Evolutionary conservation across 2,888 invertebrate genomes (phyloP).

Genomic region (Hipparchia sbordonii): DNA sequence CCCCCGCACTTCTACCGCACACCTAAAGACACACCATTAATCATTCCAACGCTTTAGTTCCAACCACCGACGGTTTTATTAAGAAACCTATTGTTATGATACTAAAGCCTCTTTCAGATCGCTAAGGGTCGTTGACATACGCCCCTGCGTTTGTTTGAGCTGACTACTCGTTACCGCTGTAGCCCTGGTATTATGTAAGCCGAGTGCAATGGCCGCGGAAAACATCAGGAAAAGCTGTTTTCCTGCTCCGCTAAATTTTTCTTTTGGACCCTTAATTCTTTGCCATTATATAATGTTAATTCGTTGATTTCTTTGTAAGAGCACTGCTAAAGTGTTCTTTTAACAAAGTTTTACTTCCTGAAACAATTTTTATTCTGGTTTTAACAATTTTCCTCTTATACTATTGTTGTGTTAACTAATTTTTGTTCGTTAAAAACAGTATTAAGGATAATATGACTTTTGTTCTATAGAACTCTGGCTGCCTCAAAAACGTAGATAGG

Average conservation of each 20-base stretch:
- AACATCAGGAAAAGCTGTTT: conserved; percentile 63
- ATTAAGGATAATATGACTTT: background rate
- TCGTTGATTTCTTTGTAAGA: conserved; percentile 45
- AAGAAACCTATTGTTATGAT: conserved; percentile 53
- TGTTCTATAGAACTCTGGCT: too few species aligned
- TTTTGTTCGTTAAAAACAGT: background rate
- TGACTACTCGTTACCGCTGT: conserved; percentile 72
- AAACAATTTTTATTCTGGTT: conserved; percentile 4
- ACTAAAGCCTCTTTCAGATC: conserved; percentile 58
- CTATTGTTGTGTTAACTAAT: background rate
- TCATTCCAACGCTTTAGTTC: conserved; percentile 63
- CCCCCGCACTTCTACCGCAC: conserved; percentile 52
- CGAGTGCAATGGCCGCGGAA: conserved; percentile 79
- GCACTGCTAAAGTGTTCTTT: conserved; percentile 5
- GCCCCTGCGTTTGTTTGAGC: conserved; percentile 42
- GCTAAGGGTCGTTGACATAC: conserved; percentile 48
- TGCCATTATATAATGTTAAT: conserved; percentile 51
- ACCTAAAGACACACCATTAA: conserved; percentile 70
- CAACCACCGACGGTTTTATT: conserved; percentile 50
- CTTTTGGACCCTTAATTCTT: conserved; percentile 56
- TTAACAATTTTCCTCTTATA: background rate
- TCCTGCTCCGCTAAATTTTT: conserved; percentile 55
- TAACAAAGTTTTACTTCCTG: conserved; percentile 12
- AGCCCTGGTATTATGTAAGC: conserved; percentile 78
- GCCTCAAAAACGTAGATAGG: too few species aligned